Conservation (phyloP, 2,797 vertebrate species). For the Crenuchus spilurus region DNA sequence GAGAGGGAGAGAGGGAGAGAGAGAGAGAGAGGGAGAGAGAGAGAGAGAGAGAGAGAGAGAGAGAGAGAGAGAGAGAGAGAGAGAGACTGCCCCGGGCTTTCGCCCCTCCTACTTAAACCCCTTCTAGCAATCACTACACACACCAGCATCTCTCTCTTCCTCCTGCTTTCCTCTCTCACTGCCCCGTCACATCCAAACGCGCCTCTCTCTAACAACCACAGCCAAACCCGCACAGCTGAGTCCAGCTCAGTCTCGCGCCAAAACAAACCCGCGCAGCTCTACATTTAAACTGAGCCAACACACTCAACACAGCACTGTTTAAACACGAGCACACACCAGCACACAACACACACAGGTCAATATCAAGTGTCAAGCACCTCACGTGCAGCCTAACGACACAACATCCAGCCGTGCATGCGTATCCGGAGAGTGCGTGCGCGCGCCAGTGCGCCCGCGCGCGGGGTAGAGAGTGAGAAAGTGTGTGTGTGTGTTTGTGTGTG, state of each 20-base stretch:
- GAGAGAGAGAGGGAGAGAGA: slow-evolving; percentile 18
- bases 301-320: not conserved
- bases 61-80: slow-evolving; percentile 5
- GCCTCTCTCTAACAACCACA: too few species aligned
- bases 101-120: not conserved
- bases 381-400: slow-evolving; percentile 74
- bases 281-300: not conserved
- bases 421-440: slow-evolving; percentile 35
- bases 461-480: slow-evolving; percentile 34
- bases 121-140: slow-evolving; percentile 27
- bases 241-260: not conserved
- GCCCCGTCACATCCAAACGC: not conserved
- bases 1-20: slow-evolving; percentile 40
- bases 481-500: slow-evolving; percentile 27
- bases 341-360: not conserved
- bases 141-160: slow-evolving; percentile 25
- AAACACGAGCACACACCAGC: not conserved
- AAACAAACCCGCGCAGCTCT: not conserved
- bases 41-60: slow-evolving; percentile 49
- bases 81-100: slow-evolving; percentile 9
- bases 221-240: not conserved
- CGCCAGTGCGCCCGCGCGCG: slow-evolving; percentile 11
- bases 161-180: not conserved
- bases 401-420: slow-evolving; percentile 67
- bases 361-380: slow-evolving; percentile 66